Percentiles rank a stretch among this genome's conserved stretches.
Evolutionary conservation across 2,113 vertebrate species (phyloP).

Genomic region (Indicator maculatus): DNA sequence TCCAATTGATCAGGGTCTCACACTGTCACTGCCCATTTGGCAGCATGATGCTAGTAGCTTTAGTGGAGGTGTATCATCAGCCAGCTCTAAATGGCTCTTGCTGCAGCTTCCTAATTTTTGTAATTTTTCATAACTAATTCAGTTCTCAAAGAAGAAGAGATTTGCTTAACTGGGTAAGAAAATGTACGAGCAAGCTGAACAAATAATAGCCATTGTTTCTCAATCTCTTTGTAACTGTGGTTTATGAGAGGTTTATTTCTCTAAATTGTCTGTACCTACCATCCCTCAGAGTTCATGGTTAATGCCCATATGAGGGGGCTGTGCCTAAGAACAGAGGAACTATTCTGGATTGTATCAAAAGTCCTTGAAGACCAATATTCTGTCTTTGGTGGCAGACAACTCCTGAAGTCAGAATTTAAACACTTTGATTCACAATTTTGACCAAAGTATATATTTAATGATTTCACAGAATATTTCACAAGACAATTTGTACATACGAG

Average conservation of each 20-base stretch:
- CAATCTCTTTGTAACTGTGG: not conserved
- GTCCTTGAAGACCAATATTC: not conserved
- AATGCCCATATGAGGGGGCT: not conserved
- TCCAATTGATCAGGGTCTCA: not conserved
- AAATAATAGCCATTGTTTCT: not conserved
- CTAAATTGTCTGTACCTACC: accelerated
- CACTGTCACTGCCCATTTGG: not conserved
- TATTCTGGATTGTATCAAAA: not conserved
- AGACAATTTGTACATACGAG: not conserved
- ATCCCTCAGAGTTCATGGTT: accelerated
- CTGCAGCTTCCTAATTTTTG: not conserved
- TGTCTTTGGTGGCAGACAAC: not conserved
- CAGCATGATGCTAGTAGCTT: not conserved
- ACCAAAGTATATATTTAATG: not conserved
- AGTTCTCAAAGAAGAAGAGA: not conserved
- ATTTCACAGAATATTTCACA: not conserved
- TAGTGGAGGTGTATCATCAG: not conserved
- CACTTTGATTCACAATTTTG: not conserved
- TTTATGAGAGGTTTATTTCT: not conserved
- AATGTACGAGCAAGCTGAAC: not conserved
- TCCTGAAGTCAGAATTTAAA: not conserved
- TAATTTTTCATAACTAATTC: not conserved
- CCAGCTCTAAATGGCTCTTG: not conserved
- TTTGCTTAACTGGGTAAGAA: not conserved
- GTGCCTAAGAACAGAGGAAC: not conserved